Evolutionary conservation across 2,888 invertebrate genomes (phyloP).

Genomic region (Horisme vitalbata): DNA sequence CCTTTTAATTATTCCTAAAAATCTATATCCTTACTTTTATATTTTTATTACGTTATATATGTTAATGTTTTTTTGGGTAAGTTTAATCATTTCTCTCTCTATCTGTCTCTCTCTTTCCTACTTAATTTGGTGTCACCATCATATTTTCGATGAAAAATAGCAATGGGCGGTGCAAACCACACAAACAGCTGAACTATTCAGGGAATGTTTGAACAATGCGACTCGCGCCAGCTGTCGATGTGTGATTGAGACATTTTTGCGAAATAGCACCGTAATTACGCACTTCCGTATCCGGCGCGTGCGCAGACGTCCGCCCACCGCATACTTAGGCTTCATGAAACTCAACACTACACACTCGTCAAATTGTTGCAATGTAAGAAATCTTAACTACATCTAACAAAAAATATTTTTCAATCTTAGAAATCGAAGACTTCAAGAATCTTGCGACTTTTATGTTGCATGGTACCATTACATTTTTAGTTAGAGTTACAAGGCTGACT

Average conservation of each 20-base stretch:
- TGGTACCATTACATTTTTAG: no score
- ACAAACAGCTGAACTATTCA: constrained; percentile 68
- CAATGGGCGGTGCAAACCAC: constrained; percentile 60
- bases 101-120: no score
- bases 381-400: constrained; percentile 28
- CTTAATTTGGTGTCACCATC: constrained; percentile 6
- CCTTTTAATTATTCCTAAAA: no score
- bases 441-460: no score
- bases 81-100: no score
- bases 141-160: constrained; percentile 36
- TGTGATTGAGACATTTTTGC: constrained; percentile 79
- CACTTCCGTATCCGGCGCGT: constrained; percentile 78
- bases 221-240: constrained; percentile 71
- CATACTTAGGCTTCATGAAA: constrained; percentile 57
- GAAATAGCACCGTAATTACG: constrained; percentile 75
- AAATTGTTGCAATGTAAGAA: constrained; percentile 33
- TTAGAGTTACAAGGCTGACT: no score
- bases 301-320: constrained; percentile 69
- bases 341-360: constrained; percentile 51
- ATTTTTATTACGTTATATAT: no score
- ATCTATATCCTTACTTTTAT: no score
- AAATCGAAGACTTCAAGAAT: no score
- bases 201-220: constrained; percentile 65
- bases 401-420: not conserved
- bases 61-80: no score